These are phyloP conservation scores for Coboldia fuscipes DNA, from an alignment of 1,140 invertebrate species.

Conservation along the genomic window DNA sequence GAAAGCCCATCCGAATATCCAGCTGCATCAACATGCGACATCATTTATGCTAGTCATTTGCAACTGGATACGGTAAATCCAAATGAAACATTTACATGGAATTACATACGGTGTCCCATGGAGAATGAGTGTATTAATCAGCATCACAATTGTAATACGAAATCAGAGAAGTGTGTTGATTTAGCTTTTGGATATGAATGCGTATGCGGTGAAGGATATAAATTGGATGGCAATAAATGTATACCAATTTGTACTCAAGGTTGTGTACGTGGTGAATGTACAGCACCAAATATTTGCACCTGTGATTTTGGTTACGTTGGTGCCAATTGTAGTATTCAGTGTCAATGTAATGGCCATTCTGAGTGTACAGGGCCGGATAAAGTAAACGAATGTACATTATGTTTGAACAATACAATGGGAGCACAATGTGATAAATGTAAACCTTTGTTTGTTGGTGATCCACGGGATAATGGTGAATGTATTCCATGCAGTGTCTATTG, in stretches of 20 bases:
- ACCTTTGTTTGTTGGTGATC: conserved; percentile 77
- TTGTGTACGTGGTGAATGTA: conserved; percentile 70
- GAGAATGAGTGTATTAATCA: conserved; percentile 86
- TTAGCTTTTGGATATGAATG: conserved; percentile 42
- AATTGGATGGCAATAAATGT: conserved; percentile 32
- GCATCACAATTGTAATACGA: conserved; percentile 72
- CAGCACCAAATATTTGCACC: conserved; percentile 62
- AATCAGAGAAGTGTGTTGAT: conserved; percentile 70
- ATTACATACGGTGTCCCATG: conserved; percentile 68
- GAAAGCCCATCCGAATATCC: conserved; percentile 45
- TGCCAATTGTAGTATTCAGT: conserved; percentile 78
- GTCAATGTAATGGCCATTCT: conserved; percentile 86
- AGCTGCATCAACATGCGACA: conserved; percentile 41
- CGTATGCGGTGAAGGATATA: conserved; percentile 1
- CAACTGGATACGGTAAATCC: conserved; percentile 20
- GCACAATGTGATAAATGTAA: conserved; percentile 72
- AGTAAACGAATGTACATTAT: conserved; percentile 59
- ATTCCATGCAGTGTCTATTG: conserved; percentile 75
- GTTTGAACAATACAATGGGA: conserved; percentile 81
- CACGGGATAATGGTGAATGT: conserved; percentile 64
- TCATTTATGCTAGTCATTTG: conserved; percentile 24
- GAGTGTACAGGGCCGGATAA: conserved; percentile 71
- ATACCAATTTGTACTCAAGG: conserved; percentile 71
- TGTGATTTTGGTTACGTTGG: conserved; percentile 94
- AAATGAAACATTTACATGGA: conserved; percentile 45